Base-by-base conservation (phyloP, 1,140 invertebrate genomes). In the Tyrophagus putrescentiae region DNA sequence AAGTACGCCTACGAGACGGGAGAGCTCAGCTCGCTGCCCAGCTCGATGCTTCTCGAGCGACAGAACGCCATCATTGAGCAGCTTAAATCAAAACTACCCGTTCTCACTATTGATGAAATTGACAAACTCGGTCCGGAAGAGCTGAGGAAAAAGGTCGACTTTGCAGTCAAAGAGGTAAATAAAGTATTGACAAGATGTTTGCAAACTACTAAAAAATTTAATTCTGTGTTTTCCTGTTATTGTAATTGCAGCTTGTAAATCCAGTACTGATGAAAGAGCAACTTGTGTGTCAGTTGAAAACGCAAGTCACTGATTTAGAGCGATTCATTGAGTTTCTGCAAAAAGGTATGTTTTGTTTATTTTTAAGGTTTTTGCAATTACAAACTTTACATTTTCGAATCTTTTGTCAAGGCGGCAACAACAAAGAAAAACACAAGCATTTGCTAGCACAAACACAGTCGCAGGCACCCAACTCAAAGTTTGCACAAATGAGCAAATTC, bases 271-370 rank as follows among this genome's bases (percentile, higher is more conserved):
- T 95, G 76, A 97, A 98, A 73, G 93, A 94, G 69, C 87, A 94
- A 70, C 71, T 96, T 21, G 91, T 98, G 4, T 78, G 76, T 33
- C 95, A 99, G 72, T 74, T 99, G 9, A 95, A 96, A 74, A 91
- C 89, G 9, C 95, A 99, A 73, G 90, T 99, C 50, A 80, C 83
- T 45, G 95, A 98, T 74, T 78, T 98, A 70, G 95, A 98, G 72
- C 79, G 91, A 62, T 98, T 98, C 71, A 97, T 99, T 68, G 81
- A 87, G 67, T 92, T 96, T 69, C 76, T 99, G 59, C 94, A 98
- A 79, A 53, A 58, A 50, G 56, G 39, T 50, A 28, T 23, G 6
- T 5, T 11, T 57, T 28, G 29, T 61, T 21, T 2, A 28, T 21
- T 28, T 44, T 0, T 1, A 13, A 48, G 6, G 7, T 7, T 48